Evolutionary conservation across 1,140 invertebrate genomes (phyloP), one percentile per base, ranked within the genome.

Genomic region (Drosophila arizonae): DNA sequence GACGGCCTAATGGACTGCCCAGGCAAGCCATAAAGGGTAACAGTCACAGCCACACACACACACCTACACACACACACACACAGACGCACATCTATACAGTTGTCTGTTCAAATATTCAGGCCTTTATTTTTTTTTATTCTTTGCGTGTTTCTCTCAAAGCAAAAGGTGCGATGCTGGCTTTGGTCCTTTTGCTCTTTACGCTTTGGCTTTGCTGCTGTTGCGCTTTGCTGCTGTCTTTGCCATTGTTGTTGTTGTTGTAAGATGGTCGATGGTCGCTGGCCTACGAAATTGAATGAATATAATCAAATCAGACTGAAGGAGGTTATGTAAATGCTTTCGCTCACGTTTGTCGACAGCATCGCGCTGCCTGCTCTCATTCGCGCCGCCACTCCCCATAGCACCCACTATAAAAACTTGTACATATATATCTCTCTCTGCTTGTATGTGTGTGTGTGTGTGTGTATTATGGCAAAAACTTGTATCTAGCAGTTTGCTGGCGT

Each of bases 211-310:
- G 58, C 54, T 67, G 65, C 62, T 82, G 67, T 76, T 84, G 76
- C 80, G 80, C 79, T 61, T 77, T 57, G 61, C 73, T 79, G 55
- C 73, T 50, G 64, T 77, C 79, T 58, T 46, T 55, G 63, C 41
- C 21, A 11, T 52, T 15, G 11, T 26, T 30, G 28, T 52, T 15
- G 11, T 26, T 30, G 28, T 36, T 15, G 13, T 41, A 30, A 51
- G 64, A 39, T 54, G 17, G 33, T 64, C 55, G 71, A 36, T 60
- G 11, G 21, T 85, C 68, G 77, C 72, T 84, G 80, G 68, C 81
- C 68, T 71, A 74, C 73, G 61, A 85, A 84, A 84, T 84, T 84
- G 77, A 85, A 84, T 79, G 76, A 82, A 87, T 84, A 79, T 88
- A 84, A 82, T 88, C 66, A 88, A 87, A 87, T 87, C 69, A 74